Evolutionary conservation across 2,797 vertebrate species (phyloP), one percentile per base, ranked within the genome.

Genomic region (Potorous gilbertii): DNA sequence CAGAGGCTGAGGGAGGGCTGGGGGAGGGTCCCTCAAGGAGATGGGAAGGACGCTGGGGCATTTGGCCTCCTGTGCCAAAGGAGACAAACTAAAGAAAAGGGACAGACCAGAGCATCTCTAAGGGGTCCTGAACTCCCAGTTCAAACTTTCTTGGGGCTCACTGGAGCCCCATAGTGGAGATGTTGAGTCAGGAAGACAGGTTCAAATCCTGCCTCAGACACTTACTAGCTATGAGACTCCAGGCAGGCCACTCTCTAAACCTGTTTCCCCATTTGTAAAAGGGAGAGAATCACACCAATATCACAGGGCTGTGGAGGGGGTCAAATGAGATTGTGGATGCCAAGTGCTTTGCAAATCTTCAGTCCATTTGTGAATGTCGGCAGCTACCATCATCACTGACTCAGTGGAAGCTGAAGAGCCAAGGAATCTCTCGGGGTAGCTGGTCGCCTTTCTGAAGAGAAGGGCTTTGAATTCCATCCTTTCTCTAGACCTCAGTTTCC

Each of bases 101-200:
- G 62, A 1, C 62, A 21, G 62, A 18, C 34, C 8, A 2, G 3
- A 40, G 54, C 52, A 90, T 2, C 50, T 16, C 28, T 11, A 13
- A 90, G 54, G 52, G 11, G 12, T 34, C 90, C 74, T 10, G 40
- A 21, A 90, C 29, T 95, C 96, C 54, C 91, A 31, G 29, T 57
- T 93, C 93, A 91, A 97, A 95, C 95, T 94, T 96, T 96, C 95
- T 90, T 95, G 91, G 94, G 92, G 95, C 87, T 97, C 94, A 97
- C 91, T 11, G 4, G 34, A 52, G 6, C 52, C 52, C 6, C 34
- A n/a, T 5, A 34, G 59, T 62, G 31, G 34, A 40, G 34, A 74
- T 0, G 1, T 18, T 16, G 62, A 66, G 5, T n/a, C 5, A 40
- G 62, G 62, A 40, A 21, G 62, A 6, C 34, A n/a, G 1, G 16